These are phyloP conservation scores for Scrobipalpa atriplicella DNA, from an alignment of 2,888 invertebrate genomes.

Conservation along the genomic window DNA sequence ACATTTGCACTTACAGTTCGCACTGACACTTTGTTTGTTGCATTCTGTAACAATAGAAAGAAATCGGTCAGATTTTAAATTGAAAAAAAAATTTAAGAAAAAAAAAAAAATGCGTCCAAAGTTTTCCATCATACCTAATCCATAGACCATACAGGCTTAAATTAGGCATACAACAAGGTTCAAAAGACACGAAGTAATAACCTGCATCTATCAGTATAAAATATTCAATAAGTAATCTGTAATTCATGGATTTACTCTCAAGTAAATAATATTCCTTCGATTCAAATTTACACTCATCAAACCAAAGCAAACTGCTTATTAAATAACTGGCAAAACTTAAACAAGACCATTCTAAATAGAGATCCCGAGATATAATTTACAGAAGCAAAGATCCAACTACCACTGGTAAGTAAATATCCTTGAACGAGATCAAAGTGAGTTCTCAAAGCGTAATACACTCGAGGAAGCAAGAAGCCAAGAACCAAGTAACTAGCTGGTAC, in stretches of 20 bases:
- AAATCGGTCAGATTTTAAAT: background rate
- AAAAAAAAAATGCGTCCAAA: too few species aligned
- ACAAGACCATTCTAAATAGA: background rate
- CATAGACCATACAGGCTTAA: too few species aligned
- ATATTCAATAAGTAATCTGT: too few species aligned
- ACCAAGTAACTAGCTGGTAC: constrained; percentile 13
- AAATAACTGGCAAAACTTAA: background rate
- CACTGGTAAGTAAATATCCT: constrained; percentile 47
- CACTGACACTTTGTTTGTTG: background rate
- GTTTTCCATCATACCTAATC: too few species aligned
- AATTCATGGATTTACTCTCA: too few species aligned
- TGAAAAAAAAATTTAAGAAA: background rate
- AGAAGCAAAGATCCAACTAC: background rate
- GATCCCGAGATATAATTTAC: background rate
- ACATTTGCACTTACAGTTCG: constrained; percentile 38
- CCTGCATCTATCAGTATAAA: too few species aligned
- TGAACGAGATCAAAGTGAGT: constrained; percentile 50
- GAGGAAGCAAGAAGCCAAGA: constrained; percentile 15
- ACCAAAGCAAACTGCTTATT: constrained; percentile 2
- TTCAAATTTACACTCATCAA: background rate
- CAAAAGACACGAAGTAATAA: too few species aligned
- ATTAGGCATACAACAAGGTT: too few species aligned
- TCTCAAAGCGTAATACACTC: constrained; percentile 15
- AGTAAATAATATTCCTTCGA: background rate
- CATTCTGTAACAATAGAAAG: constrained; percentile 13